These are phyloP conservation scores for Camponotus fellah DNA, from an alignment of 2,888 invertebrate genomes.

Conservation along the genomic window DNA sequence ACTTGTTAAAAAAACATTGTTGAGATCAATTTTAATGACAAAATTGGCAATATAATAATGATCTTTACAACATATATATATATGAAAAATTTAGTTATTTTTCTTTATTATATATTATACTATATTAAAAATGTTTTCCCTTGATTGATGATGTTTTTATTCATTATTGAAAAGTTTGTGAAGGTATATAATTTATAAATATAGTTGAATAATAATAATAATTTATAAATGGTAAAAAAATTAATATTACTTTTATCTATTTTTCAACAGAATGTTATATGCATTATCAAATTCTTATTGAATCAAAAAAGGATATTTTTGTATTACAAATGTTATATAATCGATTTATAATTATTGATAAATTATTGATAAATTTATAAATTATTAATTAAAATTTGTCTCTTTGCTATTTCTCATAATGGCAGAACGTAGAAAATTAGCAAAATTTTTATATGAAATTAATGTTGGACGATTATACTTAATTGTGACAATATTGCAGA, in stretches of 20 bases:
- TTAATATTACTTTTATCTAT: conserved; percentile 13
- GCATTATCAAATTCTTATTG: conserved; percentile 20
- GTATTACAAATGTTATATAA: conserved; percentile 25
- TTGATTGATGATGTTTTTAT: background rate
- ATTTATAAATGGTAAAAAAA: conserved; percentile 7
- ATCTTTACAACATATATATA: background rate
- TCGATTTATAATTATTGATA: conserved; percentile 17
- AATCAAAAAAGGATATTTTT: conserved; percentile 30
- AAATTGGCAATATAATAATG: background rate
- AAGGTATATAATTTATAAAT: background rate
- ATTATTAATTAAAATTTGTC: background rate
- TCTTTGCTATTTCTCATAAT: background rate
- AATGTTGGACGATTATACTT: conserved; percentile 50
- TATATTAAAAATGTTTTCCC: conserved; percentile 11
- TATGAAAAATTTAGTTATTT: background rate
- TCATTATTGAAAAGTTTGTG: background rate
- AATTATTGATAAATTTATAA: background rate
- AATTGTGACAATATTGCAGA: conserved; percentile 67
- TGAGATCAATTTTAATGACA: conserved; percentile 7
- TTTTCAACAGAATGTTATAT: background rate
- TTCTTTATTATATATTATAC: background rate
- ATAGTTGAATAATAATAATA: conserved; percentile 11
- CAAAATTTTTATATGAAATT: conserved; percentile 1
- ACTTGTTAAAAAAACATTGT: background rate
- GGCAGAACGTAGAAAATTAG: background rate